phyloP scores from a whole-genome alignment of 2,113 vertebrate genomes.

The Caloenas nicobarica region DNA sequence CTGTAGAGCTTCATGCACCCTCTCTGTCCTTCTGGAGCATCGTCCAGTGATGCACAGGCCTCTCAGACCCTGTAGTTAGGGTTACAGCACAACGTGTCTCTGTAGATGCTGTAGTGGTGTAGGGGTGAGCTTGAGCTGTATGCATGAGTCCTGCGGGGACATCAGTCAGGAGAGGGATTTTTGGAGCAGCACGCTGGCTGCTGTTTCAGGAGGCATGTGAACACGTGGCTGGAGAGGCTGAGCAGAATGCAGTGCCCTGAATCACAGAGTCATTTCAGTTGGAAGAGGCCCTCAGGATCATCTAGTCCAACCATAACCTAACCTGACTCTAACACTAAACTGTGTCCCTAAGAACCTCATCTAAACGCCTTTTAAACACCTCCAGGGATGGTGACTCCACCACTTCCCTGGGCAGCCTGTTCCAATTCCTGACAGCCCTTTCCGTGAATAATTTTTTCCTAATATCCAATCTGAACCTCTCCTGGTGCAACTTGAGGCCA shows the following conservation, averaged over 20 bases:
- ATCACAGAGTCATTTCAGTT: accelerated
- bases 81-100: accelerated
- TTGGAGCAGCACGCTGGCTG: neutral
- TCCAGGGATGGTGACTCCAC: no score
- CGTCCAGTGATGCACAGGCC: accelerated
- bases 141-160: accelerated
- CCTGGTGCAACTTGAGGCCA: no score
- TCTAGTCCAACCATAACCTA: no score
- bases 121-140: neutral
- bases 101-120: neutral
- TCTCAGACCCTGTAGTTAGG: neutral
- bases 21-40: neutral
- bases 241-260: neutral
- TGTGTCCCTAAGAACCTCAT: no score
- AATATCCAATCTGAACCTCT: no score
- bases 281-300: no score
- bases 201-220: neutral
- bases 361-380: no score
- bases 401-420: no score
- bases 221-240: neutral
- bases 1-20: neutral
- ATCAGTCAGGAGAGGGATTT: neutral
- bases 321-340: no score
- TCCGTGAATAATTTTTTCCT: no score
- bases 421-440: no score